phyloP scores from a whole-genome alignment of 2,113 vertebrate species.

The Xiphorhynchus elegans region DNA sequence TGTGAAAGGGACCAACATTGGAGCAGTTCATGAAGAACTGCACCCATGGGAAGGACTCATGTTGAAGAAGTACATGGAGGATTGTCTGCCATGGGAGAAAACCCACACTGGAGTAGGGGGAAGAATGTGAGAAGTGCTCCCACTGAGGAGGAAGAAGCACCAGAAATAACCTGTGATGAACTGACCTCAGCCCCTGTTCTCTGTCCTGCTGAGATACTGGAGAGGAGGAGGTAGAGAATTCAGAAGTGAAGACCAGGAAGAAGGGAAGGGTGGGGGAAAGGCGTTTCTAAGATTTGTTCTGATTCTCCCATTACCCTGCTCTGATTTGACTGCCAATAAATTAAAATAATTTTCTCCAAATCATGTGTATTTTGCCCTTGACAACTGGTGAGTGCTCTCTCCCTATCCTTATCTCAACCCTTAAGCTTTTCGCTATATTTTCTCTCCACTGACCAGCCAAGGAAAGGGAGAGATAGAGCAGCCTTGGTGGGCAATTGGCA shows the following conservation, averaged over 20 bases:
- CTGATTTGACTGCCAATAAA: neutral
- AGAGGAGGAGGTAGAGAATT: neutral
- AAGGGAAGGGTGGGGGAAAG: neutral
- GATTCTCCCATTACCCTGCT: neutral
- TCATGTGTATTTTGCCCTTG: neutral
- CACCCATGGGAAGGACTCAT: neutral
- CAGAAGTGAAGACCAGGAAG: neutral
- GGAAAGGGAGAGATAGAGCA: neutral
- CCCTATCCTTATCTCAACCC: neutral
- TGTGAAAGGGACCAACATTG: accelerated
- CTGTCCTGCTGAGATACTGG: neutral
- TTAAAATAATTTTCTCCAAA: neutral
- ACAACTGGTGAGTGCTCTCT: neutral
- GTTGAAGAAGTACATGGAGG: neutral
- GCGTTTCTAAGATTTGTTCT: neutral
- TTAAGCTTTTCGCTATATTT: neutral
- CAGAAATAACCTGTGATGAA: neutral
- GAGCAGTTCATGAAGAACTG: neutral
- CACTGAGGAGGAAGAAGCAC: accelerated
- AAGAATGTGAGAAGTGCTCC: neutral
- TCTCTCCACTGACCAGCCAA: neutral
- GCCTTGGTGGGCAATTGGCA: neutral
- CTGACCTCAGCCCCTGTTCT: neutral
- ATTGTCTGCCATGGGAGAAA: neutral
- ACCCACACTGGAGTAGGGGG: neutral